Base-by-base conservation (phyloP, 1,140 invertebrate species). In the Homarus americanus region DNA sequence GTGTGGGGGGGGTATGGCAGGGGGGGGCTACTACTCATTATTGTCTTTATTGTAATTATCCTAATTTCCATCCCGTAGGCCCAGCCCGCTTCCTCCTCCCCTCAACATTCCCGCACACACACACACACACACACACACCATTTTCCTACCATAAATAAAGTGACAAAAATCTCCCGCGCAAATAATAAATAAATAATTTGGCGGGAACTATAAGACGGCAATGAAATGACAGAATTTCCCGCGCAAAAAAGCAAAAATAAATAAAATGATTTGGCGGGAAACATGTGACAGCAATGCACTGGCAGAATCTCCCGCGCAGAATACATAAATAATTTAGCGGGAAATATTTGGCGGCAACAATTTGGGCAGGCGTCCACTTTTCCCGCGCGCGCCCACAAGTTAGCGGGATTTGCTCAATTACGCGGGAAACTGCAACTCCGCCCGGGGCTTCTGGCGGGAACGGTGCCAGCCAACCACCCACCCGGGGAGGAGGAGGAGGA, bases 391-490 rank as follows among this genome's bases (percentile, higher is more conserved):
- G 82, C 82, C 72, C 72, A 84, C 72, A 76, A 75, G 83, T 86
- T 75, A 75, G 83, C 38, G 72, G 69, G 83, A 75, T 73, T 86
- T 86, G 69, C 83, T 86, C 83, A 86, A 86, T 76, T 84, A 84
- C 82, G 32, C 83, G 69, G 49, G 72, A 86, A 84, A 86, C 83
- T 86, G 83, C 83, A 86, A 86, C 58, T 49, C 40, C 83, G 34
- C 66, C 36, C 24, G 20, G 24, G 66, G 41, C 69, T 53, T 5
- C 15, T 7, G 44, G 28, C 17, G 63, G 53, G 41, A 7, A 10
- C 28, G 72, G 41, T 28, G 40, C 17, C 36, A 38, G 82, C 12
- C 20, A 1, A 38, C 17, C 66, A n/a, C 38, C 5, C 38, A 28
- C 63, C 12, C 4, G 58, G 28, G 44, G 41, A 32, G 83, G 82